phyloP scores from a whole-genome alignment of 2,888 invertebrate species.

The Bursaphelenchus okinawaensis region DNA sequence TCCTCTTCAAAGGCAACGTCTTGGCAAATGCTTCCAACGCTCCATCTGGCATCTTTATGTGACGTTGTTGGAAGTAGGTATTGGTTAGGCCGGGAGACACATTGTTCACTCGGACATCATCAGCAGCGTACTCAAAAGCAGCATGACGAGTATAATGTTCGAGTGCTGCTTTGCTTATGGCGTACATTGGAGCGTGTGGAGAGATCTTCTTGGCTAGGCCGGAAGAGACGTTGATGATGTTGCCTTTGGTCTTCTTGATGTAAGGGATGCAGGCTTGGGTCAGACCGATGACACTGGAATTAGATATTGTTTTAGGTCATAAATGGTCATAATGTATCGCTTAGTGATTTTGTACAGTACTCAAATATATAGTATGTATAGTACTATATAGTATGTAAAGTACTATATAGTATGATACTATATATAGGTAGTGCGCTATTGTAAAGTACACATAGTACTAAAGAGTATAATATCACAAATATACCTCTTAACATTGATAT shows the following conservation, averaged over 20 bases:
- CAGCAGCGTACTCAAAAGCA: background rate
- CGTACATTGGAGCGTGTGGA: background rate
- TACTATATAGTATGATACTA: too few species aligned
- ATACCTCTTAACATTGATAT: slow-evolving; percentile 7
- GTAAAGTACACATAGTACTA: too few species aligned
- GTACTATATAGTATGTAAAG: too few species aligned
- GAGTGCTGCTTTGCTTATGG: background rate
- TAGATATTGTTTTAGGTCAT: too few species aligned
- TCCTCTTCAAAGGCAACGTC: background rate
- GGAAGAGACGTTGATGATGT: slow-evolving; percentile 4
- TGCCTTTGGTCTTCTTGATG: background rate
- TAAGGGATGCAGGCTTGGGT: background rate
- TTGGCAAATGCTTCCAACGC: background rate
- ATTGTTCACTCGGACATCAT: background rate
- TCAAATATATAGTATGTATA: too few species aligned
- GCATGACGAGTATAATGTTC: background rate
- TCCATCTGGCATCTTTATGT: background rate
- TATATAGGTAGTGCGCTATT: too few species aligned
- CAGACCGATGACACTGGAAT: background rate
- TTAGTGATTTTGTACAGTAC: too few species aligned
- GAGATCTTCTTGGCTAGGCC: background rate
- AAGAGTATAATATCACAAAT: too few species aligned
- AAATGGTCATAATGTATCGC: too few species aligned
- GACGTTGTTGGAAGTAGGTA: background rate
- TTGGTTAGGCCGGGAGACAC: background rate